phyloP scores from a whole-genome alignment of 2,888 invertebrate species.

The Drosophila subquinaria region DNA sequence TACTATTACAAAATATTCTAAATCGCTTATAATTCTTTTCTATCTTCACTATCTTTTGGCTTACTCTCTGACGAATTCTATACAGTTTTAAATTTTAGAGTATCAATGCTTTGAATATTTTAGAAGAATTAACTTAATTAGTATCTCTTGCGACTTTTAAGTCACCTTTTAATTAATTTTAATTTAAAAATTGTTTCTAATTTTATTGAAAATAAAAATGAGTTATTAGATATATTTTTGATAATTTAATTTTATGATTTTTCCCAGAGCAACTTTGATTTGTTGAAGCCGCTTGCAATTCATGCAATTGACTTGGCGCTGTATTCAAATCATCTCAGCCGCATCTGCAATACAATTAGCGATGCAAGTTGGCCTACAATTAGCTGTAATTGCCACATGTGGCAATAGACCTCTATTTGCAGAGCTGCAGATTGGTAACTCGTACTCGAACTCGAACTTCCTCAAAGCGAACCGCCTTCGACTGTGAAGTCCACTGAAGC shows the following conservation, averaged over 20 bases:
- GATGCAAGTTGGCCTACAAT: constrained; percentile 38
- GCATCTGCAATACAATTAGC: constrained; percentile 34
- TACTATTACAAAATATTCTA: no score
- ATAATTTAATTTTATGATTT: background rate
- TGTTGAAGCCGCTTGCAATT: background rate
- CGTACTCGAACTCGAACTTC: constrained; percentile 43
- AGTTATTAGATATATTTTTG: no score
- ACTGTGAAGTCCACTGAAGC: constrained; percentile 37
- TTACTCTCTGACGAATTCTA: no score
- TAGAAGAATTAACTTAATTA: background rate
- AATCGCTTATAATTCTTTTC: no score
- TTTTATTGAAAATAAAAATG: background rate
- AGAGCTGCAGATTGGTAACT: constrained; percentile 5
- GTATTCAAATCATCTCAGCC: background rate
- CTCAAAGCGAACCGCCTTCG: constrained; percentile 23
- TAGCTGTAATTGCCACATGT: constrained; percentile 41
- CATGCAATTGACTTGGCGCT: background rate
- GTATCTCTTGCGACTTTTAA: background rate
- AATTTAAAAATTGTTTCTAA: background rate
- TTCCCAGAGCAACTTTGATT: background rate
- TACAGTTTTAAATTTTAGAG: background rate
- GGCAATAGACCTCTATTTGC: constrained; percentile 42
- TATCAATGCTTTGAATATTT: background rate
- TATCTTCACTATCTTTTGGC: no score
- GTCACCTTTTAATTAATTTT: background rate